Percentiles rank a stretch among this genome's conserved stretches.
phyloP scores from a whole-genome alignment of 2,797 vertebrate genomes.

The Buphagus erythrorhynchus region DNA sequence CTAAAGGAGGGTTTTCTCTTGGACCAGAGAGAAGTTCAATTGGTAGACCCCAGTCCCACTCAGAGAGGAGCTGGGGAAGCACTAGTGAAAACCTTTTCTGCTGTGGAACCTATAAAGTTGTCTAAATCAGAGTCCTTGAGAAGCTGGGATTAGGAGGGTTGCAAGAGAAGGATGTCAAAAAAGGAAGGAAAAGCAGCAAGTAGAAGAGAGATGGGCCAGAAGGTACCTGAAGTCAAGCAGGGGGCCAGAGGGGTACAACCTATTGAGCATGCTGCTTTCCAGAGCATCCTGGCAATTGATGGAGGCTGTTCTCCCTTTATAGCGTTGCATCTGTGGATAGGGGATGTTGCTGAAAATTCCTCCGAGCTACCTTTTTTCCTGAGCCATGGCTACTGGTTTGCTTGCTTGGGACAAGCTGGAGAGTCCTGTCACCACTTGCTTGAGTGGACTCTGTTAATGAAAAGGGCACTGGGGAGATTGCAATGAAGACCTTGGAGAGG shows the following conservation, averaged over 20 bases:
- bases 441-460: background rate
- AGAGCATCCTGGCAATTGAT: background rate
- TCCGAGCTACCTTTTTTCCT: background rate
- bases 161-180: background rate
- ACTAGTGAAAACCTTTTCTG: background rate
- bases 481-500: background rate
- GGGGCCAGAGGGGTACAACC: background rate
- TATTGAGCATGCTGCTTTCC: background rate
- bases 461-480: background rate
- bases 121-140: background rate
- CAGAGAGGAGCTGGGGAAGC: rapidly evolving
- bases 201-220: background rate
- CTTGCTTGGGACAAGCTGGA: background rate
- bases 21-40: background rate
- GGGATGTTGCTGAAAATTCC: background rate
- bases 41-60: background rate
- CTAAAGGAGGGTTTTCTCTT: background rate
- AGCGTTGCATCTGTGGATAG: background rate
- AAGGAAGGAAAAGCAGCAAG: background rate
- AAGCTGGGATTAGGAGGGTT: background rate
- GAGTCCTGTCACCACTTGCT: background rate
- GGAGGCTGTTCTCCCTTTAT: background rate
- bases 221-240: background rate
- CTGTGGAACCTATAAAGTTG: background rate
- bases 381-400: background rate